A percentile compares a stretch with the other conserved stretches of the same genome.
phyloP scores from a whole-genome alignment of 2,888 invertebrate species.

The Andricus curvator region DNA sequence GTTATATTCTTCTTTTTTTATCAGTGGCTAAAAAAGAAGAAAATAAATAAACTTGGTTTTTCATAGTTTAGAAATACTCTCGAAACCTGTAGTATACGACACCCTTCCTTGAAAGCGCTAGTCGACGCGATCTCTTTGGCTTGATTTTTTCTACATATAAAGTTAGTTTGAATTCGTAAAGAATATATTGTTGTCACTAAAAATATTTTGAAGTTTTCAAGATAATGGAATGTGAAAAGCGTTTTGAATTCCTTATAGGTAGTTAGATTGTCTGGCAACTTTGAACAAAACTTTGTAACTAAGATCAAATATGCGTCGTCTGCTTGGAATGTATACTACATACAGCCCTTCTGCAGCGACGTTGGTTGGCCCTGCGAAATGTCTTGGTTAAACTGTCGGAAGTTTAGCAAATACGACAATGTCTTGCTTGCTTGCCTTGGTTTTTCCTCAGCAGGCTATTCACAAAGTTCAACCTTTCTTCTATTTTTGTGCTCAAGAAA shows the following conservation, averaged over 20 bases:
- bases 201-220: constrained; percentile 11
- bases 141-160: too few relatives aligned
- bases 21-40: too few relatives aligned
- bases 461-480: constrained; percentile 32
- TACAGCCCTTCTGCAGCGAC: not conserved
- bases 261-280: constrained; percentile 7
- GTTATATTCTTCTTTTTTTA: too few relatives aligned
- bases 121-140: too few relatives aligned
- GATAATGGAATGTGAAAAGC: not conserved
- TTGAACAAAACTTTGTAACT: constrained; percentile 31
- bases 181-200: not conserved
- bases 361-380: constrained; percentile 4
- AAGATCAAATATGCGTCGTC: constrained; percentile 21
- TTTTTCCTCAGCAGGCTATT: constrained; percentile 28
- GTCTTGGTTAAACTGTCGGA: constrained; percentile 33
- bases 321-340: not conserved
- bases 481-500: constrained; percentile 23
- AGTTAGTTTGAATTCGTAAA: not conserved
- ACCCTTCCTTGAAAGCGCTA: too few relatives aligned
- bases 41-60: too few relatives aligned
- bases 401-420: constrained; percentile 34
- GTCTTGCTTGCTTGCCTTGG: constrained; percentile 26
- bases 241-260: not conserved
- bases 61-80: too few relatives aligned
- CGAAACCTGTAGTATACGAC: too few relatives aligned